phyloP scores from a whole-genome alignment of 1,140 invertebrate genomes.

The Pissodes strobi region DNA sequence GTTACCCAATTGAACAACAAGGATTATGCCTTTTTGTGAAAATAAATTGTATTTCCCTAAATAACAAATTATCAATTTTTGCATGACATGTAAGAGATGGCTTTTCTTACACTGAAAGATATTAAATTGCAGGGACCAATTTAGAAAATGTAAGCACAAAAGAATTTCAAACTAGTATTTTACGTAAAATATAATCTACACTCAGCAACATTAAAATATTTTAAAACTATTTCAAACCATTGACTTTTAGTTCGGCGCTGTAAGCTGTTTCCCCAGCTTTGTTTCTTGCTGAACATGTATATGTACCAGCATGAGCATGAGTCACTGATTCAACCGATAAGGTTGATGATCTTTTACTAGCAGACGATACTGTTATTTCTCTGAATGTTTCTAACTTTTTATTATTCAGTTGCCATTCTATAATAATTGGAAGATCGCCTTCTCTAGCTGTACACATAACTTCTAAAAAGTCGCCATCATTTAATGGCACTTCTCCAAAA shows the following conservation, averaged over 20 bases:
- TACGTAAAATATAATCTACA: no score
- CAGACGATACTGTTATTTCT: slow-evolving; percentile 53
- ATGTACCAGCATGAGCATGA: slow-evolving; percentile 76
- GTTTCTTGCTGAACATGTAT: slow-evolving; percentile 78
- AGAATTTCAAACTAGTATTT: no score
- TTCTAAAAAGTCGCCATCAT: slow-evolving; percentile 69
- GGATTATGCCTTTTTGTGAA: no score
- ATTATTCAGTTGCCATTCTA: slow-evolving; percentile 63
- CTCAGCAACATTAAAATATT: no score
- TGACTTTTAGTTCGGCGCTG: slow-evolving; percentile 69
- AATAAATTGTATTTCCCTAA: no score
- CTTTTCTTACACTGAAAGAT: no score
- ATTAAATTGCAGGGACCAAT: no score
- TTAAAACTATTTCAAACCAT: slow-evolving; percentile 57
- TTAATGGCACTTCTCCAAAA: slow-evolving; percentile 60
- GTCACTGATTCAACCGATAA: slow-evolving; percentile 76
- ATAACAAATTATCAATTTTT: no score
- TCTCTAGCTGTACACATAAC: slow-evolving; percentile 67
- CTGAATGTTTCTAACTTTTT: slow-evolving; percentile 52
- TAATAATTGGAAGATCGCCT: slow-evolving; percentile 67
- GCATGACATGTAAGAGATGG: no score
- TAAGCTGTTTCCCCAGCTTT: slow-evolving; percentile 71
- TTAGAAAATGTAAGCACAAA: no score
- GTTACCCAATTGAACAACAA: no score
- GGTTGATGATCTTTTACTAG: slow-evolving; percentile 71